Conservation (phyloP, 2,113 vertebrate species). For the Parotia lawesii region DNA sequence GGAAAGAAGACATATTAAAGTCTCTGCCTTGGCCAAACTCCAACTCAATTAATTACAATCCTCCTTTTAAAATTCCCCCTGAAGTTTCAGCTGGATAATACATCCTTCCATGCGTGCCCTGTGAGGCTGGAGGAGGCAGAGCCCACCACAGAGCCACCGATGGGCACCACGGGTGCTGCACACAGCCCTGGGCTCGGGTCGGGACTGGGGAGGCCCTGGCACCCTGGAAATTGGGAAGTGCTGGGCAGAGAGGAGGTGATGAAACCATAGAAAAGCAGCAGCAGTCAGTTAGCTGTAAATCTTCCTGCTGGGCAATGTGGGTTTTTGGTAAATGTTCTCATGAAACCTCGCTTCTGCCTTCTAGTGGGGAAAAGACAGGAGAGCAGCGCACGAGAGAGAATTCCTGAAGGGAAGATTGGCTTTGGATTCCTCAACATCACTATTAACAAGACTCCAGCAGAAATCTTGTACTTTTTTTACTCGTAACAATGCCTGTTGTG, state of each 20-base stretch:
- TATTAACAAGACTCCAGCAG: not conserved
- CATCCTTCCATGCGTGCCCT: not conserved
- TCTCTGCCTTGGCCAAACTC: constrained; percentile 37
- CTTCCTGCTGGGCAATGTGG: constrained; percentile 8
- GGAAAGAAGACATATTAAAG: constrained; percentile 32
- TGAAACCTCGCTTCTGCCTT: constrained; percentile 49
- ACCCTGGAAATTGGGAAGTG: not conserved
- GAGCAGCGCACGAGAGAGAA: not conserved
- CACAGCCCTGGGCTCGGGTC: no score
- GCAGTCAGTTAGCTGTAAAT: constrained; percentile 26
- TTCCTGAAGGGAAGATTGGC: not conserved
- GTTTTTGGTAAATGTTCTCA: constrained; percentile 5
- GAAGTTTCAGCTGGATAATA: constrained; percentile 27
- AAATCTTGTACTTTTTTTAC: not conserved
- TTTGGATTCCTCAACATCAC: not conserved
- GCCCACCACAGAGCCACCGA: not conserved
- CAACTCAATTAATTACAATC: constrained; percentile 62
- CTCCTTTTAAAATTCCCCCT: constrained; percentile 28
- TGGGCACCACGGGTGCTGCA: not conserved
- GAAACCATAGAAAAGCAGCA: not conserved
- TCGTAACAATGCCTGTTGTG: not conserved
- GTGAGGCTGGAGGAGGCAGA: not conserved
- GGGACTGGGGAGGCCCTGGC: not conserved
- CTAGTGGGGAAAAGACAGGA: constrained; percentile 33
- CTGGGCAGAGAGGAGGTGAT: not conserved